A percentile compares a stretch with the other conserved stretches of the same genome.
These are phyloP conservation scores for Esox lucius DNA, from an alignment of 2,797 vertebrate species.

Conservation along the genomic window DNA sequence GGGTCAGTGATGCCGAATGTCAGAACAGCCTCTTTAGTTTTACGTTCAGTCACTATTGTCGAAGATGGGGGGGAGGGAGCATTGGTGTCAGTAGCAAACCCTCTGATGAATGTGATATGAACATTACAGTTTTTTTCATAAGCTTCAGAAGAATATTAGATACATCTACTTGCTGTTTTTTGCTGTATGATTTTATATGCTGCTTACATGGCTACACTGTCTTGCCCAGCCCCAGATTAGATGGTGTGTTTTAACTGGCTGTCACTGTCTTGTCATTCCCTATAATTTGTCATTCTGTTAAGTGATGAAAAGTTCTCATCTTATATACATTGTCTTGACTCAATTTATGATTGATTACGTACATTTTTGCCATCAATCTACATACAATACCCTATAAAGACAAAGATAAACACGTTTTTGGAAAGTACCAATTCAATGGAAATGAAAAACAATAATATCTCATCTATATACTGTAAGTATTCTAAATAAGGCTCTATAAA, in stretches of 20 bases:
- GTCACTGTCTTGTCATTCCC: neutral
- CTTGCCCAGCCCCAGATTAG: neutral
- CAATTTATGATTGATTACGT: no score
- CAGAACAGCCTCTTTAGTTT: neutral
- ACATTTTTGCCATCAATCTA: no score
- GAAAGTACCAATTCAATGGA: no score
- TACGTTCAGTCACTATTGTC: neutral
- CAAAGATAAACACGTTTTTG: no score
- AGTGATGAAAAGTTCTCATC: neutral
- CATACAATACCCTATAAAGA: no score
- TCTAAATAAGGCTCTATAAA: no score
- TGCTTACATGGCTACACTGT: neutral
- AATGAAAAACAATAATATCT: no score
- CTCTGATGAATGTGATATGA: neutral
- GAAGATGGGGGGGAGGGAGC: neutral
- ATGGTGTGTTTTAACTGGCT: neutral
- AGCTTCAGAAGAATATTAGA: neutral
- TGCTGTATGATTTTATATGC: neutral
- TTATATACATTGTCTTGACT: neutral
- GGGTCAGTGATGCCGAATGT: neutral
- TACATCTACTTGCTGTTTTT: neutral
- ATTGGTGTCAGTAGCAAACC: neutral
- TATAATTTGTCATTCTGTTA: neutral
- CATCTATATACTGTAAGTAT: no score
- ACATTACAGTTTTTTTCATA: neutral